Evolutionary conservation across 2,888 invertebrate species (phyloP), one percentile per base, ranked within the genome.

Genomic region (Megamerina dolium): DNA sequence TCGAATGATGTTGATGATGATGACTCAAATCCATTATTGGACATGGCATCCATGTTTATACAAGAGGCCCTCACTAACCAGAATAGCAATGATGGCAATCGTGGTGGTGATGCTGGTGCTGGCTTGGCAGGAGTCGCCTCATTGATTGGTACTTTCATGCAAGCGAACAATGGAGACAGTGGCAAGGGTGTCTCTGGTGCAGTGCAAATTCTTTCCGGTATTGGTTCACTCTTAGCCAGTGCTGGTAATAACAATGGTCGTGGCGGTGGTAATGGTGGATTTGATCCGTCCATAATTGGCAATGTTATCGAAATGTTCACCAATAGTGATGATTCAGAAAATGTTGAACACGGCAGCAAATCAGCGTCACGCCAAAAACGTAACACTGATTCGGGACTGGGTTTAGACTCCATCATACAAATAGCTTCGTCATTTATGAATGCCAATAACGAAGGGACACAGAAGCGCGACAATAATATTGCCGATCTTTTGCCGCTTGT

Each of bases 1-100:
- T 57, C 73, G 58, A 61, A 59, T 56, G 68, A 60, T 55, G 62
- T 58, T 56, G 70, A 59, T 54, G 71, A 71, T 20, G 79, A 78
- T 49, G 76, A 78, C 29, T 72, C 78, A 2, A 81, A 77, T 58
- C 82, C 82, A 0, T 74, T 86, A 38, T 60, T 84, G 52, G 83
- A 86, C 52, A 76, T 83, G 45, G 85, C 85, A 1, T 77, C 81
- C 3, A 75, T 81, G 14, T 76, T 87, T 42, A 73, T 87, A 31
- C 79, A 81, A 57, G 81, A 81, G 57, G 79, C 80, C 57, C 36
- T 68, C 36, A 62, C 52, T 37, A 66, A 64, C 45, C 64, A 64
- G 48, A 61, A 63, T 34, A 70, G 68, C 4, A 73, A 70, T 9
- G 65, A 51, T 18, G 60, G 52, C 16, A 62, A 77, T 40, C 75